A percentile compares a stretch with the other conserved stretches of the same genome.
phyloP scores from a whole-genome alignment of 2,888 invertebrate species.

The Euproctis similis region DNA sequence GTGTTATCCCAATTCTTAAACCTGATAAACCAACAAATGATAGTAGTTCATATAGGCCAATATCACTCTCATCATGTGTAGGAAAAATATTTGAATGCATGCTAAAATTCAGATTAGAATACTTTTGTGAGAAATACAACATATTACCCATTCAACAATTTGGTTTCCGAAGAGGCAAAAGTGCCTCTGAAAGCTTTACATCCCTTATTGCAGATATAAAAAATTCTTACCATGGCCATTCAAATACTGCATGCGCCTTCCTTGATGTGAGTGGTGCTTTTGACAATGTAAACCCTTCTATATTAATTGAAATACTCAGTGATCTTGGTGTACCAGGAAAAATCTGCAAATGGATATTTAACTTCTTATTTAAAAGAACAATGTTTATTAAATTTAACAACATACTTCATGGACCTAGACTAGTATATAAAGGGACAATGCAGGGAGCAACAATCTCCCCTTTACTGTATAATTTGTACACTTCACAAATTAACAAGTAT shows the following conservation, averaged over 20 bases:
- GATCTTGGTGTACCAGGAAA: slow-evolving; percentile 1
- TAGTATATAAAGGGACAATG: slow-evolving; percentile 9
- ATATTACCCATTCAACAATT: no score
- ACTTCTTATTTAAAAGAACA: slow-evolving; percentile 9
- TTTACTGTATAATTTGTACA: slow-evolving; percentile 11
- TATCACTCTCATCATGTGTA: no score
- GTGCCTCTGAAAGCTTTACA: no score
- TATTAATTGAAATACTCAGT: slow-evolving; percentile 1
- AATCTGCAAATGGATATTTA: slow-evolving; percentile 5
- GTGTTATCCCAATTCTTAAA: no score
- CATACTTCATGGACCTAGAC: slow-evolving; percentile 9
- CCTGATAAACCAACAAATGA: no score
- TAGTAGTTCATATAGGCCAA: no score
- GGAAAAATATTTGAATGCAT: no score
- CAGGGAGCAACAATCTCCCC: slow-evolving; percentile 14
- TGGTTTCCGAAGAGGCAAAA: no score
- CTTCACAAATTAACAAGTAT: slow-evolving; percentile 4
- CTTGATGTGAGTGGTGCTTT: slow-evolving; percentile 17
- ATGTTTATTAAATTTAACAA: slow-evolving; percentile 16
- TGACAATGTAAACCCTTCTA: slow-evolving; percentile 11
- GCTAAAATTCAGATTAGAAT: no score
- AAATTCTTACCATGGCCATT: not conserved
- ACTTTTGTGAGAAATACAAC: no score
- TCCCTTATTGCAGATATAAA: no score
- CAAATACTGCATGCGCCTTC: slow-evolving; percentile 1